Base-by-base conservation (phyloP, 1,140 invertebrate species). In the Bacillus rossius region DNA sequence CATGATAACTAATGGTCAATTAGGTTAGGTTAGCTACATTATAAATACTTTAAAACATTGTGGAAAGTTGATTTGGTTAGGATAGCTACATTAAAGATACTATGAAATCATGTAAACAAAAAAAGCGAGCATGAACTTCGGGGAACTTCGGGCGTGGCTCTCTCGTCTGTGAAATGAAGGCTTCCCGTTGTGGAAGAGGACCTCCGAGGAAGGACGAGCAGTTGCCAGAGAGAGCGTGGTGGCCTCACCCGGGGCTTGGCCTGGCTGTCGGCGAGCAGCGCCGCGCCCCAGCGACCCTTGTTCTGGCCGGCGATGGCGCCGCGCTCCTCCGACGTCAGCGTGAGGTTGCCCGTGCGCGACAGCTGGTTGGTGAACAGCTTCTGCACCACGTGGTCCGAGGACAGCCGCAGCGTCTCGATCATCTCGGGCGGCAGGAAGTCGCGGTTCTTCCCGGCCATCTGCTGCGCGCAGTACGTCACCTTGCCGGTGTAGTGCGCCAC, bases 371-470 rank as follows among this genome's bases (percentile, higher is more conserved):
- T 84, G 71, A 96, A 97, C 62, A 95, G 75, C 23, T 85, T 75
- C 65, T 84, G 84, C n/a, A 96, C 77, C 8, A 82, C 77, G n/a
- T 76, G 71, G 73, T 88, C 83, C 13, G 75, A 78, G 1, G 93
- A 96, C 14, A 81, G 79, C 67, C 92, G 79, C 75, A 96, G 78
- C 3, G 90, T 85, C 71, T 89, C 86, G 49, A 88, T 86, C 73
- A 94, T 85, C 74, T 95, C 92, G 1, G 87, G 87, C 1, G 92
- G 86, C 10, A 95, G 74, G 66, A 92, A 92, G 69, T 96, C 92
- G 41, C 89, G 82, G 75, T 96, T 96, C 71, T 92, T 94, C 60
- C 89, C 85, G 2, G 89, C 78, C 71, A 96, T 91, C 67, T 91
- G 86, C 55, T 80, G 79, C 0, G 83, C 84, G 67, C 92, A 86